Evolutionary conservation across 2,888 invertebrate species (phyloP), one percentile per base, ranked within the genome.

Genomic region (Polydrusus tereticollis): DNA sequence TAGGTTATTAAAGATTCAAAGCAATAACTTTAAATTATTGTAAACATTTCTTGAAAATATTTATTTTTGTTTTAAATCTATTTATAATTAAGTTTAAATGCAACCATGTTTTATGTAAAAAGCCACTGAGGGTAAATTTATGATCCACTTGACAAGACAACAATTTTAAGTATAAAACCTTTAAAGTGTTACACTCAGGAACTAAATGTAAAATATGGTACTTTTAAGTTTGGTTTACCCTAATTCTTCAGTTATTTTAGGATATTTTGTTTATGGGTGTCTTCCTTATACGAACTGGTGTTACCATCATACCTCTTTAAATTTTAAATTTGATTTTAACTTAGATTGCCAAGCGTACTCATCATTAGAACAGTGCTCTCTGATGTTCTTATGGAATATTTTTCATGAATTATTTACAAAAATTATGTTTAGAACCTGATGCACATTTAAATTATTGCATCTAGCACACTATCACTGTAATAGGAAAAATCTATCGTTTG

Each of bases 1-100:
- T 70, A 64, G 50, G 12, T 18, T 70, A 50, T 55, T 36, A 63
- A 60, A 38, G 21, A 52, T 52, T 68, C 50, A 57, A 69, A 69
- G 69, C 69, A 69, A 69, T 69, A 69, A 69, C 29, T 50, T 23
- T 50, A 50, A 26, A 14, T 50, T 7, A 7, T n/a, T n/a, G n/a
- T 20, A 18, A 5, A 20, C 20, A 8, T 45, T 45, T 20, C 8
- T 33, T 45, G 10, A 10, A 20, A 45, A 7, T 10, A 10, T 45
- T 16, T 45, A 20, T 45, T 20, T 45, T 45, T 45, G 1, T 18
- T 16, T 45, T 36, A 36, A 43, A 18, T 3, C 6, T 7, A 43
- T 14, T 18, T 1, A 5, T 43, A 4, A 1, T 16, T 43, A 7
- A 16, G 4, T 18, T 16, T 43, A 33, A 7, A 33, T 33, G n/a